These are phyloP conservation scores for Hydractinia echinata DNA, from an alignment of 30 jellyfish, hydroid and myxozoan genomes.

Conservation along the genomic window DNA sequence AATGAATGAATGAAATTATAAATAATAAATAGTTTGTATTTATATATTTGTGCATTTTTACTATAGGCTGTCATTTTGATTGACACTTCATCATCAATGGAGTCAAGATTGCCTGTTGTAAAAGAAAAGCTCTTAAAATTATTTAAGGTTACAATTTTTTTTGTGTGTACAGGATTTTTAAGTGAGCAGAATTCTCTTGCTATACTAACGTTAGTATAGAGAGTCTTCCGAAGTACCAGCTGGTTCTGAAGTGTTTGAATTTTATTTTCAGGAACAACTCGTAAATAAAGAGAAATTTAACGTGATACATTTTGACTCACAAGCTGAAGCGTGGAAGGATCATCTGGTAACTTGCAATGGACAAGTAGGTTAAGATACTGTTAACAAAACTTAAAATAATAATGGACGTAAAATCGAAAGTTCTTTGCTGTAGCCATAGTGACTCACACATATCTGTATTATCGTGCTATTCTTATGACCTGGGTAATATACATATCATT, in stretches of 20 bases:
- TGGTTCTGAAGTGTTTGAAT: neutral
- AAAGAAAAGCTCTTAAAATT: constrained; percentile 66
- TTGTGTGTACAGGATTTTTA: no score
- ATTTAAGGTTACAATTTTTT: constrained; percentile 51
- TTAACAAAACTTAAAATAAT: no score
- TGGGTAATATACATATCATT: neutral
- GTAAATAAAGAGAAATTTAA: constrained; percentile 67
- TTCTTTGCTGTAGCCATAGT: no score
- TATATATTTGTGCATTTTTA: neutral
- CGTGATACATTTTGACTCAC: constrained; percentile 70
- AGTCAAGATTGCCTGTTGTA: constrained; percentile 49
- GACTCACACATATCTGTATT: neutral
- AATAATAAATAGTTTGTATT: neutral
- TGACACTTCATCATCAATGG: constrained; percentile 97
- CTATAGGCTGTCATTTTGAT: constrained; percentile 66
- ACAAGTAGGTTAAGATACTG: constrained; percentile 32
- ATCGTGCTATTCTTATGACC: neutral
- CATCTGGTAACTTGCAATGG: constrained; percentile 73
- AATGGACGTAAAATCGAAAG: no score
- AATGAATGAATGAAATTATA: no score
- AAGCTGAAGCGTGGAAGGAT: constrained; percentile 88
- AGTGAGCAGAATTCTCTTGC: no score
- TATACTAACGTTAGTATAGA: no score
- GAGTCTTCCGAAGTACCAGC: no score
- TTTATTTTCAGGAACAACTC: constrained; percentile 71